Evolutionary conservation across 1,140 invertebrate species (phyloP).

Genomic region (Drosophila arawakana): DNA sequence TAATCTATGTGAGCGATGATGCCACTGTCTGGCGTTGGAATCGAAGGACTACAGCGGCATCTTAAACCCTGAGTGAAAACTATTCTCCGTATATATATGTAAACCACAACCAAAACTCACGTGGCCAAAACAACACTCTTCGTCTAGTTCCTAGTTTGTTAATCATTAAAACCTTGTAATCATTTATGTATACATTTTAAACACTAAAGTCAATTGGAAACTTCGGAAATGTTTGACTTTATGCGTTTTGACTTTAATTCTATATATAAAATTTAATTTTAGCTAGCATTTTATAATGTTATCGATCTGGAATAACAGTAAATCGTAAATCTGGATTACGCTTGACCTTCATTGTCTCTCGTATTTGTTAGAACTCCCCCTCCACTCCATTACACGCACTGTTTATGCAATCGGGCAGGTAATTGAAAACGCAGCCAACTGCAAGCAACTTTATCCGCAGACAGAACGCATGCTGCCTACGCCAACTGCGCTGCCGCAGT

Average conservation of each 20-base stretch:
- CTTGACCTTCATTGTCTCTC: neutral
- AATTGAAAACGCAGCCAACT: slow-evolving; percentile 53
- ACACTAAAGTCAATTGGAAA: neutral
- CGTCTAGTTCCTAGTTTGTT: slow-evolving; percentile 63
- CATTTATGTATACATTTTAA: slow-evolving; percentile 4
- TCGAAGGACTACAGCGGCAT: slow-evolving; percentile 54
- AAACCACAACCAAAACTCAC: slow-evolving; percentile 73
- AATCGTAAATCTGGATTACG: slow-evolving; percentile 2
- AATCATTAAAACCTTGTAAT: neutral
- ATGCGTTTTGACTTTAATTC: too few relatives aligned
- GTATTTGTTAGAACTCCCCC: slow-evolving; percentile 8
- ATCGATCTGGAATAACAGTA: neutral
- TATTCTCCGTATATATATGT: neutral
- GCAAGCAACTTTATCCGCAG: slow-evolving; percentile 33
- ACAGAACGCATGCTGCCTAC: slow-evolving; percentile 6
- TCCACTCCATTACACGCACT: too few relatives aligned
- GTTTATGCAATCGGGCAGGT: slow-evolving; percentile 30
- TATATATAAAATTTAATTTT: too few relatives aligned
- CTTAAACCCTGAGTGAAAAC: slow-evolving; percentile 22
- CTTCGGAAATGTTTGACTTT: neutral
- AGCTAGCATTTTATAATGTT: too few relatives aligned
- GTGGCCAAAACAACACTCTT: slow-evolving; percentile 64
- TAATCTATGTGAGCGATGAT: slow-evolving; percentile 91
- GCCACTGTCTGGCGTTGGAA: slow-evolving; percentile 98
- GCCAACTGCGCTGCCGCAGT: slow-evolving; percentile 1